Conservation (phyloP, 1,140 invertebrate species). For the Eumaeus atala region DNA sequence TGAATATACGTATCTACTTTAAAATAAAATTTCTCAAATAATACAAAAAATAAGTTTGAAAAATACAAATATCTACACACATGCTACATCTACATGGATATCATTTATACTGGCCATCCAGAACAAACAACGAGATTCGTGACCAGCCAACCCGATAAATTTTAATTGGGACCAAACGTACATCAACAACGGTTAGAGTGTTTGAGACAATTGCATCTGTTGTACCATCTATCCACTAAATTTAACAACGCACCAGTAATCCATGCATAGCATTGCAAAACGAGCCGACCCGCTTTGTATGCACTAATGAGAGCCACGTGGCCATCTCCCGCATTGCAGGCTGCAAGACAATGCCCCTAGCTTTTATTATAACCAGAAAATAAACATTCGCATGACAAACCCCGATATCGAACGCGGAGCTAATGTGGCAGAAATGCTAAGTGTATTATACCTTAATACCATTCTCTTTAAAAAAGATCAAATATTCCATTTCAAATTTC, state of each 20-base stretch:
- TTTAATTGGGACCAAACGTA: constrained; percentile 5
- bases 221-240: not conserved
- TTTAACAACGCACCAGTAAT: constrained; percentile 23
- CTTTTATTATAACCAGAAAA: constrained; percentile 52
- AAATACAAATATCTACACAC: too few relatives aligned
- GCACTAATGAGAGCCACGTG: constrained; percentile 71
- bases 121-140: not conserved
- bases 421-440: too few relatives aligned
- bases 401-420: constrained; percentile 28
- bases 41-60: too few relatives aligned
- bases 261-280: constrained; percentile 60
- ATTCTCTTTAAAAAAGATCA: too few relatives aligned
- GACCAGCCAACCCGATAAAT: constrained; percentile 1
- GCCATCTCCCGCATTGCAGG: constrained; percentile 69
- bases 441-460: too few relatives aligned
- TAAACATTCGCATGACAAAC: constrained; percentile 60
- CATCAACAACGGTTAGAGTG: constrained; percentile 3
- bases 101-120: too few relatives aligned
- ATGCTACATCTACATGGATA: too few relatives aligned
- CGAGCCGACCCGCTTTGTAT: constrained; percentile 68
- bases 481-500: too few relatives aligned
- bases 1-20: too few relatives aligned
- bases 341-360: constrained; percentile 64
- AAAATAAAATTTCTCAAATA: too few relatives aligned
- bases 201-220: constrained; percentile 8